phyloP scores from a whole-genome alignment of 2,797 vertebrate genomes.

The Peromyscus nudipes region DNA sequence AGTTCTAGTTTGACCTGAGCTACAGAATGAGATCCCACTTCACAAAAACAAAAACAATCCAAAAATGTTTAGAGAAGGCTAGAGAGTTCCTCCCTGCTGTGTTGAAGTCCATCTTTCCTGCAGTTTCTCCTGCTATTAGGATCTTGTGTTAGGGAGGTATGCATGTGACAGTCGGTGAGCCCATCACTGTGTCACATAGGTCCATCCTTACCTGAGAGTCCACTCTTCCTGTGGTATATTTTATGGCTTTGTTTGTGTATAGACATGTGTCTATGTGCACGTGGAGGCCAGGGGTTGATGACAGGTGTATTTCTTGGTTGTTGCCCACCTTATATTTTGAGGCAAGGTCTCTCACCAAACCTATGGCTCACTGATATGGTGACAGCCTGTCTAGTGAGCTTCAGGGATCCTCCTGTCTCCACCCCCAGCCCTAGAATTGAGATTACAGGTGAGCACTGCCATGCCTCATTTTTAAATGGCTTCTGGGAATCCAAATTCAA shows the following conservation, averaged over 20 bases:
- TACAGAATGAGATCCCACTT: not conserved
- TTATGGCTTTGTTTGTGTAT: not conserved
- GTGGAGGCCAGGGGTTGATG: not conserved
- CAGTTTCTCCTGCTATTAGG: not conserved
- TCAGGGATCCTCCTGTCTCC: not conserved
- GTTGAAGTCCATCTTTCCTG: rapidly evolving
- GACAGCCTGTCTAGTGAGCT: not conserved
- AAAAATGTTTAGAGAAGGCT: not conserved
- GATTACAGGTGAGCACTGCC: not conserved
- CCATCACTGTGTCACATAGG: not conserved
- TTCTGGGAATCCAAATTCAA: not conserved
- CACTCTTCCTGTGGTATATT: not conserved
- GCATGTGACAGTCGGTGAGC: not conserved
- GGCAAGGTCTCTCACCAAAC: not conserved
- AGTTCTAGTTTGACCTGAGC: not conserved
- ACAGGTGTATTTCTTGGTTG: not conserved
- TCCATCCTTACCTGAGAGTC: not conserved
- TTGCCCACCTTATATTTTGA: not conserved
- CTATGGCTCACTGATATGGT: not conserved
- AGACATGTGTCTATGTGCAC: not conserved
- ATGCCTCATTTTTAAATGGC: not conserved
- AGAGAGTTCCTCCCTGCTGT: rapidly evolving
- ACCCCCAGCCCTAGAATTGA: not conserved
- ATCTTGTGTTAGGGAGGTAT: not conserved
- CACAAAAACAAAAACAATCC: not conserved